phyloP scores from a whole-genome alignment of 2,113 vertebrate genomes.

The Hypanus sabinus region DNA sequence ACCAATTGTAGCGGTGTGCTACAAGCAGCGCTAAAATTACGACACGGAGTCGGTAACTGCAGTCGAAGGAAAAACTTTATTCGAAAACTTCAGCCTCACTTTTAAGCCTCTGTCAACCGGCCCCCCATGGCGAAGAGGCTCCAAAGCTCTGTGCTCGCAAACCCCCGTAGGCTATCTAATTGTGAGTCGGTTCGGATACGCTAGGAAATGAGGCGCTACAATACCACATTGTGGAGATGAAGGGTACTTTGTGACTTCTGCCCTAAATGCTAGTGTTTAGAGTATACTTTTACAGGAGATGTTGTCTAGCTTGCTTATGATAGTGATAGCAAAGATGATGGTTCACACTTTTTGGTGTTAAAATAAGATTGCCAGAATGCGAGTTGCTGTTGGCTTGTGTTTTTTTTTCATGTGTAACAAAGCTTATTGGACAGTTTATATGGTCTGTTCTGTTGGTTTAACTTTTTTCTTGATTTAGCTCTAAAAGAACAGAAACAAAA shows the following conservation, averaged over 20 bases:
- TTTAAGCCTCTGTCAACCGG: too few species aligned
- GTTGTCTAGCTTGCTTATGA: background rate
- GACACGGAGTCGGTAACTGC: too few species aligned
- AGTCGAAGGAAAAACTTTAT: too few species aligned
- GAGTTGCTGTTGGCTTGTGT: too few species aligned
- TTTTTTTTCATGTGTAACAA: background rate
- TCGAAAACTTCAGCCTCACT: too few species aligned
- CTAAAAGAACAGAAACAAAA: constrained; percentile 28
- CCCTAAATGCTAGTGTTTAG: background rate
- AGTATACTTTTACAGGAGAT: background rate
- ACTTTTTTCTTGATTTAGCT: background rate
- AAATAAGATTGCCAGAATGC: background rate
- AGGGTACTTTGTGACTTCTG: background rate
- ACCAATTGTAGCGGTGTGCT: too few species aligned
- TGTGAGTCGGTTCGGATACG: too few species aligned
- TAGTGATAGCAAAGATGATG: background rate
- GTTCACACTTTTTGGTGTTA: background rate
- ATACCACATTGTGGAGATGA: background rate
- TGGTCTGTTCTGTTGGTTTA: background rate
- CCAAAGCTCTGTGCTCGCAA: too few species aligned
- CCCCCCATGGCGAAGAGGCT: too few species aligned
- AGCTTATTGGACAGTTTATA: background rate
- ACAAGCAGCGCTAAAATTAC: too few species aligned
- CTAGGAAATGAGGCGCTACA: too few species aligned
- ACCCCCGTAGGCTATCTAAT: too few species aligned